Base-by-base conservation (phyloP, 2,888 invertebrate species). In the Trissolcus brochymenae region DNA sequence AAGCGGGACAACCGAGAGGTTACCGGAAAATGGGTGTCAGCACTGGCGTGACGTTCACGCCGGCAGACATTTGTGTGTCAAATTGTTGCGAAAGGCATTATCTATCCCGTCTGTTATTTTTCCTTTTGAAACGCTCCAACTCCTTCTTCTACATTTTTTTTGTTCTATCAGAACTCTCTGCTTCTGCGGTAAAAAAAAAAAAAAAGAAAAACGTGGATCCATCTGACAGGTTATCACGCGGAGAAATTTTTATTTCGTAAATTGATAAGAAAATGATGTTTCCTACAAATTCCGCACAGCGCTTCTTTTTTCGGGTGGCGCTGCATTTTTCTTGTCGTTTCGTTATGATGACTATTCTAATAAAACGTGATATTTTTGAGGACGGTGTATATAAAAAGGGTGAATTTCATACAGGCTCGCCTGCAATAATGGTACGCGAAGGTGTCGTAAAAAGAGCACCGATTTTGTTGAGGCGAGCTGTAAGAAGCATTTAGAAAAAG, bases 401-500 rank as follows among this genome's bases (percentile, higher is more conserved):
- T 11, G 35, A 35, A 35, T 35, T 35, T 35, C 35, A 2, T 11
- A 11, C 35, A 6, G 35, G 11, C 35, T 35, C 29, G 29, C n/a
- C 35, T 35, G 35, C 11, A 35, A 35, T 35, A 35, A 51, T 53
- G 49, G 60, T 49, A 50, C 29, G 43, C 41, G 7, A 60, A 67
- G 62, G 54, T 72, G 72, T 54, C 66, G 17, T 70, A 66, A 66
- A 61, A 59, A 75, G 68, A 54, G 51, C 70, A 56, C 68, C 64
- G 77, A 73, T 73, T 73, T 65, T 43, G 67, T 53, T 49, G 29
- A 40, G 40, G 21, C 55, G 41, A 60, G 51, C 72, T 50, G 57
- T 54, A 55, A 57, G 53, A 49, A 75, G 67, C 53, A 66, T 68
- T 67, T 57, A 72, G 78, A 65, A n/a, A 74, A 59, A 79, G 82